Percentiles rank a stretch among this genome's conserved stretches.
These are phyloP conservation scores for Diarsia rubi DNA, from an alignment of 2,888 invertebrate species.

Conservation along the genomic window DNA sequence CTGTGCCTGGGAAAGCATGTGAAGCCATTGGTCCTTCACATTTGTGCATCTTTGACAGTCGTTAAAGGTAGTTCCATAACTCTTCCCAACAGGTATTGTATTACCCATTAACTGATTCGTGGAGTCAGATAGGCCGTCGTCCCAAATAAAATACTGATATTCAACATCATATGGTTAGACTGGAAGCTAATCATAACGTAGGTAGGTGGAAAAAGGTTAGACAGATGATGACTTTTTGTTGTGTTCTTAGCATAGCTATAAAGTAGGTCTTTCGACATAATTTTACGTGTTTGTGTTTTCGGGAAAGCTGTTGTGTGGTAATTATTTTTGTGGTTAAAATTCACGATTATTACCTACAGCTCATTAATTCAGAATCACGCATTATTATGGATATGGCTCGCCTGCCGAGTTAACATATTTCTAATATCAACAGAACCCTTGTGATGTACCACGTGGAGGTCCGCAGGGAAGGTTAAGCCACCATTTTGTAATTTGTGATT, in stretches of 20 bases:
- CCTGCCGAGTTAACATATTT: conserved; percentile 13
- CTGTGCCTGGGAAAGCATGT: no score
- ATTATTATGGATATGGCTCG: background rate
- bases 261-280: background rate
- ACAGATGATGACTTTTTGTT: background rate
- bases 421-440: background rate
- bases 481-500: background rate
- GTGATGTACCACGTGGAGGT: background rate
- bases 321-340: conserved; percentile 3
- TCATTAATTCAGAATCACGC: conserved; percentile 42
- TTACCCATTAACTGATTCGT: background rate
- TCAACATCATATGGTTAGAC: background rate
- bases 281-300: background rate
- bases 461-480: background rate
- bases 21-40: no score
- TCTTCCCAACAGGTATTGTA: background rate
- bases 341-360: conserved; percentile 10
- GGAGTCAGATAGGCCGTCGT: background rate
- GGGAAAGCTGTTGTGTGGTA: background rate
- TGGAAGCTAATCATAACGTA: background rate
- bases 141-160: background rate
- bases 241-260: background rate
- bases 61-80: no score
- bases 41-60: background rate
- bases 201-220: background rate